Conservation (phyloP, 1,140 invertebrate species). For the Hestina assimilis region DNA sequence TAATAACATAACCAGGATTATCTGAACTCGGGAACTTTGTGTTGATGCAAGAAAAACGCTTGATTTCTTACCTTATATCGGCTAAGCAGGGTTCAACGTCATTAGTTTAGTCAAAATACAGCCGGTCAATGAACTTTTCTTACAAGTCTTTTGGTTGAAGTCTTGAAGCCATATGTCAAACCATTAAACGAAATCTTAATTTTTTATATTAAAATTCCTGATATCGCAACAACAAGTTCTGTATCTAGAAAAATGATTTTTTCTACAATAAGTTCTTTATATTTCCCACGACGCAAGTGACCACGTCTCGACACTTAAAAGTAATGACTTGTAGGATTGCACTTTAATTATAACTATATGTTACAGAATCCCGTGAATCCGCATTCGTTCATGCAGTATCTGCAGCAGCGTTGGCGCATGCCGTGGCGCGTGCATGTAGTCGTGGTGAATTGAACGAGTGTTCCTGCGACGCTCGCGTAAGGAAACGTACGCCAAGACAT, state of each 20-base stretch:
- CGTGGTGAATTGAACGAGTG: slow-evolving; percentile 92
- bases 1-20: slow-evolving; percentile 40
- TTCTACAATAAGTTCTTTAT: too few species aligned
- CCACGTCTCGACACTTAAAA: too few species aligned
- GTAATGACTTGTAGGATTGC: too few species aligned
- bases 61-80: neutral
- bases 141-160: slow-evolving; percentile 1
- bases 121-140: slow-evolving; percentile 49
- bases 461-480: slow-evolving; percentile 89
- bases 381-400: slow-evolving; percentile 92
- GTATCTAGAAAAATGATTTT: too few species aligned
- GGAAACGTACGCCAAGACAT: slow-evolving; percentile 83
- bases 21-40: slow-evolving; percentile 21
- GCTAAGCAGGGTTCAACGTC: slow-evolving; percentile 3
- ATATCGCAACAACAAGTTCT: neutral
- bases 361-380: slow-evolving; percentile 90
- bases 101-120: slow-evolving; percentile 8
- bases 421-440: slow-evolving; percentile 93
- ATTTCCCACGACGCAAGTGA: too few species aligned
- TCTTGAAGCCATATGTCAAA: neutral
- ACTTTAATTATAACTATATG: neutral
- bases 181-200: neutral
- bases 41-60: neutral
- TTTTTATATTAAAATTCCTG: neutral
- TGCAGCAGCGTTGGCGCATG: slow-evolving; percentile 92